Evolutionary conservation across 2,113 vertebrate species (phyloP), one percentile per base, ranked within the genome.

Genomic region (Desmodus rotundus): DNA sequence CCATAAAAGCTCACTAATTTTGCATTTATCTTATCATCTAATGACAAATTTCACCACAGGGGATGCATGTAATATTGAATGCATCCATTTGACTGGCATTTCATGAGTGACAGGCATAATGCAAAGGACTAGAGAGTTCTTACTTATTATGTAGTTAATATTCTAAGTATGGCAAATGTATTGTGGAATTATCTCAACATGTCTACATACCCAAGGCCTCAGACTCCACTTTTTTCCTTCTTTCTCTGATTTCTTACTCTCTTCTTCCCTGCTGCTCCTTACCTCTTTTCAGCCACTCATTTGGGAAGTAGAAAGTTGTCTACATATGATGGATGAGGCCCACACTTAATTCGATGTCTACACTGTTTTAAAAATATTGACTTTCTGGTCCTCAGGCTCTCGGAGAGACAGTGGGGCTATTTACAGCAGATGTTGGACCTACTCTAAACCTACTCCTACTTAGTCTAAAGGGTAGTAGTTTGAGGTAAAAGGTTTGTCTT

Each of bases 361-460:
- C 68, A 85, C 43, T 43, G 41, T 95, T 97, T 96, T 86, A 77
- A 96, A 97, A 98, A 97, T 89, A 96, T 45, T 96, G 95, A 95
- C 93, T 91, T 95, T 91, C 94, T 3, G 8, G 94, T 95, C 61
- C 86, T 93, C 73, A 20, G 83, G 47, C 67, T 95, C 94, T 83
- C n/a, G 65, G 82, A 95, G 58, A 95, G 67, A 95, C 87, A 91
- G 90, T 73, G 76, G 72, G 52, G 70, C 92, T 95, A 89, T 97
- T 97, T 80, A 96, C 76, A 93, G 82, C 73, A 89, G 84, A 89
- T 7, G 1, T 61, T 47, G 89, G 45, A 78, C 20, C 91, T 45
- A 70, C 65, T 65, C 88, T 68, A 73, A 67, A 67, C 36, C 58
- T 70, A 68, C 47, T 94, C 41, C 67, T 63, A 63, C 73, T 81